Percentiles rank a stretch among this genome's conserved stretches.
Conservation (phyloP, 2,113 vertebrate species). For the Peromyscus californicus region DNA sequence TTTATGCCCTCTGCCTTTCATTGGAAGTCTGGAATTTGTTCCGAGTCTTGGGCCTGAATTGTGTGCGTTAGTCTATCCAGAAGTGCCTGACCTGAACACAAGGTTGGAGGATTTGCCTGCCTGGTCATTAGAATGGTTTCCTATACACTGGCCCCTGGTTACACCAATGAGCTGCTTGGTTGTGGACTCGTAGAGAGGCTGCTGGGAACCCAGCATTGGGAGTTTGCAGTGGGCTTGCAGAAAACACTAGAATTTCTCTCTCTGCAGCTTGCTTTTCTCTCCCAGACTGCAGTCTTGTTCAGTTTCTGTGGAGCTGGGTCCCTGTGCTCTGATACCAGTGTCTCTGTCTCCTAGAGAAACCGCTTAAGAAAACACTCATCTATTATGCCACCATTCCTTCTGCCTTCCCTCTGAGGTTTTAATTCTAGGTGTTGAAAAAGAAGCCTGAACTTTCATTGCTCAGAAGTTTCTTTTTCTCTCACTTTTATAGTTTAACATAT, state of each 20-base stretch:
- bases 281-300: neutral
- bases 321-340: neutral
- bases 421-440: neutral
- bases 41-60: neutral
- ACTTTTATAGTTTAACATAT: neutral
- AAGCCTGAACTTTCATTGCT: neutral
- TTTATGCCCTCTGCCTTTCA: neutral
- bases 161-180: neutral
- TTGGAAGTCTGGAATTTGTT: constrained; percentile 29
- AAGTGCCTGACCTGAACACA: neutral
- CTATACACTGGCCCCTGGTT: neutral
- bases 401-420: neutral
- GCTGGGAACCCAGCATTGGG: neutral
- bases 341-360: neutral
- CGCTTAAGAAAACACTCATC: neutral
- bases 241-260: neutral
- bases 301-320: neutral
- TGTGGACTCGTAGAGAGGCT: neutral
- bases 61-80: neutral
- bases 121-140: neutral
- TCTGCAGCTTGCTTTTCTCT: accelerated
- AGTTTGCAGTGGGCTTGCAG: neutral
- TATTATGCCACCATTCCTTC: neutral
- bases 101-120: neutral
- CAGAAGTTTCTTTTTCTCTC: neutral